Base-by-base conservation (phyloP, 2,113 vertebrate genomes). In the Mobula hypostoma region DNA sequence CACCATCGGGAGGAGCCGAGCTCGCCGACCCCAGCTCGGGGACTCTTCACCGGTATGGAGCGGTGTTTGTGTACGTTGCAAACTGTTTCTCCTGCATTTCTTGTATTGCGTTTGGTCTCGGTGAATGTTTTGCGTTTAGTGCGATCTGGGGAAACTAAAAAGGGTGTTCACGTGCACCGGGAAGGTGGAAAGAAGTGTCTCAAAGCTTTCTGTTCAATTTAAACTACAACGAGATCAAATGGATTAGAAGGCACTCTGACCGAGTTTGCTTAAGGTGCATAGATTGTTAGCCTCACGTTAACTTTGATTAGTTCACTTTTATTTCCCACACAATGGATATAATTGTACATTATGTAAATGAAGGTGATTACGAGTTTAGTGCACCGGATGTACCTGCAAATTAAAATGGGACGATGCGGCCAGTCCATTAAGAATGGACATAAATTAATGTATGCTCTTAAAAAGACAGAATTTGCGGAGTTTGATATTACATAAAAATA, bases 41-140 rank as follows among this genome's bases (percentile, higher is more conserved):
- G 98, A 99, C 97, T 98, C 98, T 96, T 99, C 99, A 96, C 98
- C 98, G 97, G 98, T 99, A 96, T 99, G 99, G 99, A 99, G 99
- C 97, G 99, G 99, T 97, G 98, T 98, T 97, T 99, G 98, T 98
- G 99, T 99, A 98, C 96, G 99, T 99, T 97, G 97, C 91, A 74
- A 72, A 93, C 91, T 74, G 91, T 93, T 93, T 93, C 91, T 93
- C 91, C 36, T 93, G 91, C 21, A 74, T 93, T 93, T 74, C 91
- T 93, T 74, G 91, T 15, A 66, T 32, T 68, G 85, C 58, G 61
- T 90, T 93, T 40, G 48, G 36, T 56, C 24, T 93, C 68, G 40
- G 91, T 76, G 66, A 72, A 70, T 68, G 90, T 11, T 36, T 74
- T 74, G 63, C 68, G 24, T 48, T 19, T 70, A 24, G 32, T 21